These are phyloP conservation scores for Leucophenga montana DNA, from an alignment of 2,888 invertebrate genomes.

Conservation along the genomic window DNA sequence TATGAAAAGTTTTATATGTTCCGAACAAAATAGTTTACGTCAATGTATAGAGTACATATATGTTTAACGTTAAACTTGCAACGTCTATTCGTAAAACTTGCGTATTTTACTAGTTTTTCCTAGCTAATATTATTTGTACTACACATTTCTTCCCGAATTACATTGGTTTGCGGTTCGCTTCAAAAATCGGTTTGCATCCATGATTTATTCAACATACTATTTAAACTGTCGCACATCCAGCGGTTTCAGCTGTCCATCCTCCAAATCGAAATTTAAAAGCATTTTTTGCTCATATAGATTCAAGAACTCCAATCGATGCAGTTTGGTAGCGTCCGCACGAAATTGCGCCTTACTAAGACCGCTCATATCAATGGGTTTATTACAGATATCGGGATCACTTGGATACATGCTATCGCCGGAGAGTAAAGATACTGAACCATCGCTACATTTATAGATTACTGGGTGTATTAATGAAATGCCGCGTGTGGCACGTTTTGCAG, in stretches of 20 bases:
- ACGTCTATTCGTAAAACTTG: too few species aligned
- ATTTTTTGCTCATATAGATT: slow-evolving; percentile 47
- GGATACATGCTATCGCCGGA: slow-evolving; percentile 78
- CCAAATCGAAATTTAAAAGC: slow-evolving; percentile 49
- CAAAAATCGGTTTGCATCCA: too few species aligned
- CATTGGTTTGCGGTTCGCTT: too few species aligned
- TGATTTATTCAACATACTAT: neutral
- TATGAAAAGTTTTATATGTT: too few species aligned
- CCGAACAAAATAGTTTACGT: too few species aligned
- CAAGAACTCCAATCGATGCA: slow-evolving; percentile 65
- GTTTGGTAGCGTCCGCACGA: slow-evolving; percentile 59
- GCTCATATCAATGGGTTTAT: slow-evolving; percentile 52
- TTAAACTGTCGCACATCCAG: slow-evolving; percentile 35
- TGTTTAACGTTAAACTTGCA: too few species aligned
- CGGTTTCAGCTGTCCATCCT: slow-evolving; percentile 60
- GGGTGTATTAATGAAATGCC: slow-evolving; percentile 77
- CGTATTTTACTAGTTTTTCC: too few species aligned
- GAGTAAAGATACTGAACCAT: slow-evolving; percentile 77
- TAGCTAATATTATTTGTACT: too few species aligned
- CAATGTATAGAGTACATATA: too few species aligned
- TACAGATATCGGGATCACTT: slow-evolving; percentile 61
- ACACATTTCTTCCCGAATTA: too few species aligned
- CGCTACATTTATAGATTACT: slow-evolving; percentile 74
- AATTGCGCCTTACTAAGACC: slow-evolving; percentile 62
- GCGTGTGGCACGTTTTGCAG: slow-evolving; percentile 75